Evolutionary conservation across 2,797 vertebrate species (phyloP).

Genomic region (Rhinatrema bivittatum): DNA sequence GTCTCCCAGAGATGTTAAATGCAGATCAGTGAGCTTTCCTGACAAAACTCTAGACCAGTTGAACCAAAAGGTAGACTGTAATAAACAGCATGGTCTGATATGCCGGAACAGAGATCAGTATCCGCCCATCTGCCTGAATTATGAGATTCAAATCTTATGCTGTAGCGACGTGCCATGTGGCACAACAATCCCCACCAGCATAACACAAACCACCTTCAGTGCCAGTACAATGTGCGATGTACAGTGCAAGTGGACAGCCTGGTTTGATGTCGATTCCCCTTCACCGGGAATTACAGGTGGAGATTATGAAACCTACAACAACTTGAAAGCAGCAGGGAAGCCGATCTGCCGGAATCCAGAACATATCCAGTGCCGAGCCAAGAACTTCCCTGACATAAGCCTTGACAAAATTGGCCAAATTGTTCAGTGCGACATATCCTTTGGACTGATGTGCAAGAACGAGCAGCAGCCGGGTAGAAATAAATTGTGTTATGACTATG

Average conservation of each 20-base stretch:
- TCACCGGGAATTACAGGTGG: conserved; percentile 34
- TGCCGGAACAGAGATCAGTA: conserved; percentile 26
- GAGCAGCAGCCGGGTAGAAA: conserved; percentile 12
- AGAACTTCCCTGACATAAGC: not conserved
- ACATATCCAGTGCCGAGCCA: conserved; percentile 21
- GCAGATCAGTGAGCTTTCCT: conserved; percentile 12
- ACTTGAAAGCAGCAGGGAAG: conserved; percentile 12
- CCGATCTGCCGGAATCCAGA: conserved; percentile 5
- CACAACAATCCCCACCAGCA: not conserved
- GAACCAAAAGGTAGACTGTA: conserved; percentile 23
- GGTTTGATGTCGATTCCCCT: conserved; percentile 48
- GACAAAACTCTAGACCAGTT: conserved; percentile 1
- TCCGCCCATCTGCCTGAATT: conserved; percentile 21
- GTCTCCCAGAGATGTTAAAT: conserved; percentile 15
- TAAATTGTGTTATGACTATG: conserved; percentile 24
- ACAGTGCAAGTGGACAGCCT: conserved; percentile 36
- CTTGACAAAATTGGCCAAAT: conserved; percentile 8
- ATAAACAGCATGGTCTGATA: conserved; percentile 10
- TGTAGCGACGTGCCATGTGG: too few relatives aligned
- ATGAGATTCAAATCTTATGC: conserved; percentile 25
- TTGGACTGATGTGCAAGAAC: conserved; percentile 21
- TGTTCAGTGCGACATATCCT: conserved; percentile 1
- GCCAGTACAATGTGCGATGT: not conserved
- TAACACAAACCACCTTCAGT: accelerated
- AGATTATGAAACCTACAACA: conserved; percentile 45